Percentiles rank a stretch among this genome's conserved stretches.
Conservation (phyloP, 1,140 invertebrate genomes). For the Phymorhynchus buccinoides region DNA sequence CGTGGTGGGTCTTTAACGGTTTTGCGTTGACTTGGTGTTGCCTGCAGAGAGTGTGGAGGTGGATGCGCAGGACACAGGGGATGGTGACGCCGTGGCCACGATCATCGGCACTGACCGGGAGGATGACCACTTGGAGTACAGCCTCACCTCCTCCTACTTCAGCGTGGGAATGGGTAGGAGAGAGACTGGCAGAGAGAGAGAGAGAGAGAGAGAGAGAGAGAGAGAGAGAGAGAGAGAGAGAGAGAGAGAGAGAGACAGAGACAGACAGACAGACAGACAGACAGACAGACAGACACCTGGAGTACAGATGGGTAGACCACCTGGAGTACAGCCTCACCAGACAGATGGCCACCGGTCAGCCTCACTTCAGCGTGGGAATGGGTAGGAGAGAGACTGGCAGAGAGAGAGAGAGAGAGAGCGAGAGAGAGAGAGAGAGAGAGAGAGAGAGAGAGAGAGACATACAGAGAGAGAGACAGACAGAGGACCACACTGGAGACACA, state of each 20-base stretch:
- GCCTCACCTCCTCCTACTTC: conserved; percentile 9
- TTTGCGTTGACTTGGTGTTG: too few relatives aligned
- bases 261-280: too few relatives aligned
- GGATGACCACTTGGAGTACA: conserved; percentile 15
- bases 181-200: neutral
- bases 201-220: neutral
- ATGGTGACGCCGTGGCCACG: neutral
- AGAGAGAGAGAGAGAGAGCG: too few relatives aligned
- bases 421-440: conserved; percentile 10
- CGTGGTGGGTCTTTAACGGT: too few relatives aligned
- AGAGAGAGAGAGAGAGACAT: neutral
- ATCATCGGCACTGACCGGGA: neutral
- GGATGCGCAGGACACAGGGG: neutral
- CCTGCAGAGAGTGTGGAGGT: neutral
- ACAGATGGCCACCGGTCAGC: too few relatives aligned
- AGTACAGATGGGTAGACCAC: conserved; percentile 1
- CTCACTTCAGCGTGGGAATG: too few relatives aligned
- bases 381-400: too few relatives aligned
- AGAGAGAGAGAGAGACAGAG: too few relatives aligned
- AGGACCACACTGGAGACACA: too few relatives aligned
- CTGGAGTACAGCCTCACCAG: conserved; percentile 3
- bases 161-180: neutral
- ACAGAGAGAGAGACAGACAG: too few relatives aligned
- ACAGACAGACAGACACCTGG: too few relatives aligned
- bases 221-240: neutral